Evolutionary conservation across 2,888 invertebrate genomes (phyloP).

Genomic region (Agriotes lineatus): DNA sequence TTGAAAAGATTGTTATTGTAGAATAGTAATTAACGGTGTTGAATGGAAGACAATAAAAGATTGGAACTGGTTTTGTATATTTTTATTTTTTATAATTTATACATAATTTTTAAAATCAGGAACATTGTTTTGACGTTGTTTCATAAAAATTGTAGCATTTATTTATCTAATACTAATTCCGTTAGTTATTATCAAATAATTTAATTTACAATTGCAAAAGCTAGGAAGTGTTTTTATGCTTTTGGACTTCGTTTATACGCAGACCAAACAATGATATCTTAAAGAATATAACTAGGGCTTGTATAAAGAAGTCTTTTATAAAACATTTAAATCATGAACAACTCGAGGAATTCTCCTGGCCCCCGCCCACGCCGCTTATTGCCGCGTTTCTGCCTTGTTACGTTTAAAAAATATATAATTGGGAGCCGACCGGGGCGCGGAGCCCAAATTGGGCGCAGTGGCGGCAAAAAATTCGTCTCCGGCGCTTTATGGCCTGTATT

Average conservation of each 20-base stretch:
- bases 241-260: constrained; percentile 37
- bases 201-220: constrained; percentile 47
- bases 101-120: constrained; percentile 47
- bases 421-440: neutral
- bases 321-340: constrained; percentile 20
- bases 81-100: constrained; percentile 46
- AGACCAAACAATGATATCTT: constrained; percentile 34
- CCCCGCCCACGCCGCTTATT: neutral
- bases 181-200: constrained; percentile 44
- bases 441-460: too few species aligned
- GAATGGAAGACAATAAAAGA: neutral
- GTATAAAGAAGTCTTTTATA: constrained; percentile 28
- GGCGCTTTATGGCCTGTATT: constrained; percentile 29
- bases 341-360: neutral
- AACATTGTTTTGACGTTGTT: constrained; percentile 46
- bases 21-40: neutral
- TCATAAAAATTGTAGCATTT: constrained; percentile 48
- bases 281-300: constrained; percentile 9
- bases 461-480: too few species aligned
- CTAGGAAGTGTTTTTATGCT: constrained; percentile 41
- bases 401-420: constrained; percentile 1
- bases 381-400: neutral
- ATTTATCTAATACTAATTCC: constrained; percentile 43
- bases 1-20: neutral
- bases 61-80: constrained; percentile 27